Conservation (phyloP, 2,113 vertebrate genomes). For the Cathartes aura region DNA sequence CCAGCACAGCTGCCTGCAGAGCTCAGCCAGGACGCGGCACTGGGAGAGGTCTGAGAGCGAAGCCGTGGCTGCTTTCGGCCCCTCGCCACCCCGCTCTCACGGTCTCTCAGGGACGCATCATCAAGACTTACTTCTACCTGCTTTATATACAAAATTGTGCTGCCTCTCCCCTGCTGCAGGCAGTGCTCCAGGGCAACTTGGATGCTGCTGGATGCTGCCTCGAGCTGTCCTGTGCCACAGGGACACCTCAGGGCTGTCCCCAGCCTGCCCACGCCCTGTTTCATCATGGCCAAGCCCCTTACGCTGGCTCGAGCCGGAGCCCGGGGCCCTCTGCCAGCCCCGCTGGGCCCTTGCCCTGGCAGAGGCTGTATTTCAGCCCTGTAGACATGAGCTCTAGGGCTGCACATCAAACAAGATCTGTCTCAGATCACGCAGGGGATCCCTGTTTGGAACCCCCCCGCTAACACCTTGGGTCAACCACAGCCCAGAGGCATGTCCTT, state of each 20-base stretch:
- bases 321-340: not conserved
- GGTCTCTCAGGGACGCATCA: not conserved
- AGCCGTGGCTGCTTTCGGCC: fast-evolving
- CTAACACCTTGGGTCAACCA: not conserved
- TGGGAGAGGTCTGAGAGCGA: not conserved
- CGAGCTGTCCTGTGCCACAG: not conserved
- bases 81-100: fast-evolving
- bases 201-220: not conserved
- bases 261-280: not conserved
- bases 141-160: not conserved
- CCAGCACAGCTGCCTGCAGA: not conserved
- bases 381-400: not conserved
- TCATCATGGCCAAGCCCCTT: not conserved
- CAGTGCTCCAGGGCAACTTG: not conserved
- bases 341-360: not conserved
- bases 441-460: not conserved
- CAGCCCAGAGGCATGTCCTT: not conserved
- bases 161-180: not conserved
- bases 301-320: fast-evolving
- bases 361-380: not conserved
- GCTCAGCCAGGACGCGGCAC: fast-evolving
- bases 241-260: not conserved
- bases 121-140: not conserved
- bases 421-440: not conserved
- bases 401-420: not conserved